Evolutionary conservation across 2,797 vertebrate genomes (phyloP), one percentile per base, ranked within the genome.

Genomic region (Champsocephalus gunnari): DNA sequence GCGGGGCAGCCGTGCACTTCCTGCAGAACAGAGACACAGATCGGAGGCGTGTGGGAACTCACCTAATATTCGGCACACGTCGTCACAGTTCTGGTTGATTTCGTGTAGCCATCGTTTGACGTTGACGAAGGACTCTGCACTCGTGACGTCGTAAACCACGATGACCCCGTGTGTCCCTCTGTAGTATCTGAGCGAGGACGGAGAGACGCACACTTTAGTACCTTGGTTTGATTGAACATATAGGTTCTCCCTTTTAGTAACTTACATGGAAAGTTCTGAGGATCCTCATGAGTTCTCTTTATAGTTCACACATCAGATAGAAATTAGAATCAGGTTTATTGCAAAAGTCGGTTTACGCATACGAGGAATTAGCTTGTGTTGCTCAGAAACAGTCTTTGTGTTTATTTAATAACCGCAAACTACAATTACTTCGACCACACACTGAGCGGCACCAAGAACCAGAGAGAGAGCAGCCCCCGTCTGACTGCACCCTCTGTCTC

Each of bases 71-170:
- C 98, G 95, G 93, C 98, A 99, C 70, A 99, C 98, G 1, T 99
- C 98, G 19, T 99, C 98, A 83, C 98, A 99, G 70, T 99, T 99
- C 89, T 99, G 98, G 94, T 99, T 99, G 88, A 99, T 99, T 97
- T 99, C 98, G 70, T 99, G 98, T 82, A 99, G 94, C 98, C 98
- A 99, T 91, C 98, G 96, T 87, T 99, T 99, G 83, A 99, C 98
- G n/a, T 99, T 99, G 90, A 99, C 98, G 13, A 99, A 99, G 66
- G 98, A 99, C 88, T 99, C 98, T 0, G 98, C 98, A 13, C 98
- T 99, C 21, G 97, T 98, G 90, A 99, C 98, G 1, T 99, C 98
- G 0, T 99, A 99, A 53, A 99, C 98, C 86, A 99, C 98, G 45
- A 99, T 99, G 91, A 99, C 98, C 50, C 98, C 98, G 0, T 99